Base-by-base conservation (phyloP, 64 coral and sea anemone genomes). In the Astreopora myriophthalma region DNA sequence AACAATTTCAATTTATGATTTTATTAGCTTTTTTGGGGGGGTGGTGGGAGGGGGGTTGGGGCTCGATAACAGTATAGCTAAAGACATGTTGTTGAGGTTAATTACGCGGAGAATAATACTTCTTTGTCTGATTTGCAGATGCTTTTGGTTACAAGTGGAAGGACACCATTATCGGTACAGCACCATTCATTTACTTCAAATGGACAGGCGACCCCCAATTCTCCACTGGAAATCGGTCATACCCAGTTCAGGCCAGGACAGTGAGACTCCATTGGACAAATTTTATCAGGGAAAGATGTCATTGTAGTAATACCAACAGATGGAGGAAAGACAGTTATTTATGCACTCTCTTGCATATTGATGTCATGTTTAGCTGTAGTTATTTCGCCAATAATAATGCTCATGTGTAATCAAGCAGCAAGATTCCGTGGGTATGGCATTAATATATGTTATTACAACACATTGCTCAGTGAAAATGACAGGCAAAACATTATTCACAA, bases 401-500 rank as follows among this genome's bases (percentile, higher is more conserved):
- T 63, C 10, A 14, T 24, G 19, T 20, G 12, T 63, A 16, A 22
- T 16, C 58, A 63, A 24, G 58, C 19, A 6, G 14, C 12, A 24
- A 14, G 10, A 20, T 6, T 63, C 5, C 16, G 5, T 9, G 12
- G 13, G 19, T 19, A 20, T 19, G 58, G 58, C 5, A 14, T 63
- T 63, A 63, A 63, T 24, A 20, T 24, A 20, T 63, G 58, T 16
- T 63, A n/a, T 24, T 20, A 19, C 13, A 63, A 19, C 13, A 19
- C 58, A 5, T 5, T 19, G 11, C 6, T 0, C 5, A 20, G 19
- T 63, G 58, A 63, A 22, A 24, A 1, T 24, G 58, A n/a, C 31
- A 79, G 28, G 28, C 32, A 51, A 71, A 80, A 35, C 7, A 71
- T 92, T 25, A 67, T 74, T 16, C 25, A 80, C 20, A 69, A 92